Percentiles rank a stretch among this genome's conserved stretches.
phyloP scores from a whole-genome alignment of 2,113 vertebrate species.

The Pelobates fuscus region DNA sequence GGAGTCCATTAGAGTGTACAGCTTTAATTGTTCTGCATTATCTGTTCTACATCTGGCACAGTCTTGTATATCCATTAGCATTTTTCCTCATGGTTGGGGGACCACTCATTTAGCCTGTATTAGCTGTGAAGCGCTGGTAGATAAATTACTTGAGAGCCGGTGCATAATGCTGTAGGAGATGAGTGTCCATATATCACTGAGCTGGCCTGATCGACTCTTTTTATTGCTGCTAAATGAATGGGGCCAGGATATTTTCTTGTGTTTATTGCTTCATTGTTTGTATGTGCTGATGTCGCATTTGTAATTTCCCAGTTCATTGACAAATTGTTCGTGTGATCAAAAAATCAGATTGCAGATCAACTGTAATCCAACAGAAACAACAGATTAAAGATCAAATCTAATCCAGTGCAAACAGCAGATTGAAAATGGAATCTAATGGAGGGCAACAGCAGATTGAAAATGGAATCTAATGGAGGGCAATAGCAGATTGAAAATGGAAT shows the following conservation, averaged over 20 bases:
- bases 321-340: too few species aligned
- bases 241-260: background rate
- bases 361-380: too few species aligned
- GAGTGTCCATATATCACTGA: constrained; percentile 21
- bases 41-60: constrained; percentile 7
- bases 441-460: too few species aligned
- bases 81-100: constrained; percentile 21
- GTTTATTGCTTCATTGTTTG: background rate
- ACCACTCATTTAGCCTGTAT: constrained; percentile 5
- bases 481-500: too few species aligned
- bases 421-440: too few species aligned
- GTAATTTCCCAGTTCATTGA: background rate
- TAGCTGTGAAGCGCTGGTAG: constrained; percentile 22
- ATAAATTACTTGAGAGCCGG: constrained; percentile 32
- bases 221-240: constrained; percentile 24
- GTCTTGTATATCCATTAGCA: constrained; percentile 39
- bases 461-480: too few species aligned
- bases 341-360: too few species aligned
- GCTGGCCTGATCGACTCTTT: constrained; percentile 19
- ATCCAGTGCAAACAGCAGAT: too few species aligned
- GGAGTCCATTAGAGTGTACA: too few species aligned
- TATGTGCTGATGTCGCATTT: background rate
- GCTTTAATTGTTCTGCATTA: constrained; percentile 12
- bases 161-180: background rate
- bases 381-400: too few species aligned